phyloP scores from a whole-genome alignment of 2,113 vertebrate genomes.

The Crotalus viridis region DNA sequence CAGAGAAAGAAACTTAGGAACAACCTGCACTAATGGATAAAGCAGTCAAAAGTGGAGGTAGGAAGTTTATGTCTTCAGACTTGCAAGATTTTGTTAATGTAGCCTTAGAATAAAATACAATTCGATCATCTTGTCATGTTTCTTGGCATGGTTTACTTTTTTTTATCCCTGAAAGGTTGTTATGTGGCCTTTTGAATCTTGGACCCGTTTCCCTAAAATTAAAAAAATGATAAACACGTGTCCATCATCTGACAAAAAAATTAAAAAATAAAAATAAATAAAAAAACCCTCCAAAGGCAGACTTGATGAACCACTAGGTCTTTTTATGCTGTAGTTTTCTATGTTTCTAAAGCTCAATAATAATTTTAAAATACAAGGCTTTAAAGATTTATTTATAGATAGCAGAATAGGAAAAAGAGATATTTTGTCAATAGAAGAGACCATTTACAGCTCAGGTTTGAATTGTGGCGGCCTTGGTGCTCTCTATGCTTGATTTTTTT shows the following conservation, averaged over 20 bases:
- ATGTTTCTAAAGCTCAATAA: neutral
- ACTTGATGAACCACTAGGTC: neutral
- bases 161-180: neutral
- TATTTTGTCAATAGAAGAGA: neutral
- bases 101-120: no score
- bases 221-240: neutral
- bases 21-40: neutral
- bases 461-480: neutral
- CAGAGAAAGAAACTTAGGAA: neutral
- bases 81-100: neutral
- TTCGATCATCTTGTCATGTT: neutral
- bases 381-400: neutral
- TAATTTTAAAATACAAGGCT: neutral
- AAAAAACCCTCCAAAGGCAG: neutral
- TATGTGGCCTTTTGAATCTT: neutral
- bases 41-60: neutral
- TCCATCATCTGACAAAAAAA: neutral
- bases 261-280: neutral
- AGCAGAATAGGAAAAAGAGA: neutral
- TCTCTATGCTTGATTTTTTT: neutral
- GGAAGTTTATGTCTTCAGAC: neutral
- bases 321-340: neutral
- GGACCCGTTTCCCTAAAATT: neutral
- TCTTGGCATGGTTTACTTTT: neutral
- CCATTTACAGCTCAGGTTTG: neutral